A percentile compares a stretch with the other conserved stretches of the same genome.
Conservation (phyloP, 2,113 vertebrate species). For the Thoracochromis brauschi region DNA sequence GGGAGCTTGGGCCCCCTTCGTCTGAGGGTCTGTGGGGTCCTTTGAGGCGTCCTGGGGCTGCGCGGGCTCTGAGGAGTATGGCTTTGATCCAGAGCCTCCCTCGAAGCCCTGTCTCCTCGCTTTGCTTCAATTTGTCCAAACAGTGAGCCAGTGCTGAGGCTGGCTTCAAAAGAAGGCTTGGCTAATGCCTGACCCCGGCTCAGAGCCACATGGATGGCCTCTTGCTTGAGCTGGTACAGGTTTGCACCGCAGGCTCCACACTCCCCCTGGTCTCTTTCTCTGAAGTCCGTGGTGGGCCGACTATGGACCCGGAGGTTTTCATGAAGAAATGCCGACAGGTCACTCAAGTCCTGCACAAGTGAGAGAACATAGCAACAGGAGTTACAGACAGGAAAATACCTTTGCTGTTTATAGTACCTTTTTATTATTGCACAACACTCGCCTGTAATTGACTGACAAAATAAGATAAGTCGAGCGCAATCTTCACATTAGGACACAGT, state of each 20-base stretch:
- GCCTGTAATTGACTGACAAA: neutral
- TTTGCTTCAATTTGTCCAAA: constrained; percentile 31
- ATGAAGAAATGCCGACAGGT: constrained; percentile 71
- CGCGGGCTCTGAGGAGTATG: constrained; percentile 42
- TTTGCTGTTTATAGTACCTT: neutral
- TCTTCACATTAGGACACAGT: neutral
- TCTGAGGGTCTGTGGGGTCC: constrained; percentile 60
- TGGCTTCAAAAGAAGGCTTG: constrained; percentile 26
- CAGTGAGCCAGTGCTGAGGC: neutral
- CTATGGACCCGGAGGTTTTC: constrained; percentile 87
- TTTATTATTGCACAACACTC: neutral
- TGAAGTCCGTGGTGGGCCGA: constrained; percentile 71
- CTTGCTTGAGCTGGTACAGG: constrained; percentile 88
- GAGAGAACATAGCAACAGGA: neutral
- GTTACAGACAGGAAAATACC: neutral
- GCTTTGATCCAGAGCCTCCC: constrained; percentile 27
- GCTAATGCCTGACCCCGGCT: constrained; percentile 59
- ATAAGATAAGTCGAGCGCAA: neutral
- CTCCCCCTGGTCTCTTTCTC: constrained; percentile 82
- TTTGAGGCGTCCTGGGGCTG: constrained; percentile 68
- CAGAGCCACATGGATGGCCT: constrained; percentile 89
- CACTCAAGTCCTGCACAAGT: constrained; percentile 34
- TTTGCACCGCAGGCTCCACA: constrained; percentile 86
- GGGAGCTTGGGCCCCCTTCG: constrained; percentile 76
- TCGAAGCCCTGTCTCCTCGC: constrained; percentile 11